Base-by-base conservation (phyloP, 2,888 invertebrate genomes). In the Drosophila pseudotalamancana region DNA sequence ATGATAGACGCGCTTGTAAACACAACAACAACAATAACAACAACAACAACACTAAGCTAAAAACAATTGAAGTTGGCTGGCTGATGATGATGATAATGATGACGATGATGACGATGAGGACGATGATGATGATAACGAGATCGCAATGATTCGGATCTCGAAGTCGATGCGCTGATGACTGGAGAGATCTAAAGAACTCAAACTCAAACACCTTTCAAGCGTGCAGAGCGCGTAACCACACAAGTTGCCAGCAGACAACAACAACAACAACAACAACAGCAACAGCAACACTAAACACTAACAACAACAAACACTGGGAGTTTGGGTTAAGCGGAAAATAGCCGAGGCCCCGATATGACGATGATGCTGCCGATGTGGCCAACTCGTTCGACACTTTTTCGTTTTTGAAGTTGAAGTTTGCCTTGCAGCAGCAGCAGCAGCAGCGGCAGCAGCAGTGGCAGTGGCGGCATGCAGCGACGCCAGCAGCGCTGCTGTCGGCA, bases 181-280 rank as follows among this genome's bases (percentile, higher is more conserved):
- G 71, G 76, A 82, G 81, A 82, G 85, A 82, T 82, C 81, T 84
- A 82, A 82, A 82, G 85, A 82, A 84, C 81, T 81, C 84, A 81
- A 81, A 84, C 81, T 84, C 81, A 82, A 82, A 82, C 82, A 86
- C 87, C 84, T 86, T 86, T 82, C 87, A 82, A 79, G 77, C 77
- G 80, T 72, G 68, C 65, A 66, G 63, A 72, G 67, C 76, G 79
- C 79, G 77, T 79, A 79, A 74, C 86, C 82, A 80, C 82, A 82
- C 82, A 82, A 82, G 82, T 82, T 82, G 81, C 83, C 76, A 71
- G 57, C 76, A 67, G 61, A 51, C 72, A 69, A 48, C 61, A 72
- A 23, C 65, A 72, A 16, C 51, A 67, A 21, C 59, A 67, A 6
- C 56, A 69, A 6, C 34, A 66, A 6, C 57, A 66, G 18, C 35